phyloP scores from a whole-genome alignment of 2,113 vertebrate genomes.

The Corvus cornix region DNA sequence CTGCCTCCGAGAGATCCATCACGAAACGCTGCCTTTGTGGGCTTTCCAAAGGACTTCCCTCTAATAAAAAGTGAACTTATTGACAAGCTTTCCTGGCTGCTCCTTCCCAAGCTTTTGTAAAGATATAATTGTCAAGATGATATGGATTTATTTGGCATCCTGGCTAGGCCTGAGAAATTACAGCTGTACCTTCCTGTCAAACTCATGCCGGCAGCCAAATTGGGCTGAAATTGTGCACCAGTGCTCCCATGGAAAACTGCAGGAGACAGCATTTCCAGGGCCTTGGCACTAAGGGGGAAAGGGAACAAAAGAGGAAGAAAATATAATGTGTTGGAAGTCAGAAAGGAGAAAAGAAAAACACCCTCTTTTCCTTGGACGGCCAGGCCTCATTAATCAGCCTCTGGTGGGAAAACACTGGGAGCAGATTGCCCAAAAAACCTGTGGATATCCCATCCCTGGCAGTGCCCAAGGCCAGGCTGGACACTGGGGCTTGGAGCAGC shows the following conservation, averaged over 20 bases:
- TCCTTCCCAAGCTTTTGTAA: slow-evolving; percentile 9
- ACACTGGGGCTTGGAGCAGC: not conserved
- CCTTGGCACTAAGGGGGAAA: fast-evolving
- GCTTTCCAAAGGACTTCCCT: not conserved
- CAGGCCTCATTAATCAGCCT: not conserved
- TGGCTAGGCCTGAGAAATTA: slow-evolving; percentile 1
- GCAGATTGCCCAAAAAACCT: not conserved
- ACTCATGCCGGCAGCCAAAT: not conserved
- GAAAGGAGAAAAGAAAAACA: not conserved
- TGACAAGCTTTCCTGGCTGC: not conserved
- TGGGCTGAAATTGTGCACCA: not conserved
- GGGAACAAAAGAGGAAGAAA: not conserved
- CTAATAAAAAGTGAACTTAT: not conserved
- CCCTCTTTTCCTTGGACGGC: not conserved
- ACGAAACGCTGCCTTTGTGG: not conserved
- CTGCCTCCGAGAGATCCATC: not conserved
- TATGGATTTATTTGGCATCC: slow-evolving; percentile 41
- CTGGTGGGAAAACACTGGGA: not conserved
- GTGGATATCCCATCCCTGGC: not conserved
- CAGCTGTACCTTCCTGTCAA: not conserved
- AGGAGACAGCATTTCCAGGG: not conserved
- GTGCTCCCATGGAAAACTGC: not conserved
- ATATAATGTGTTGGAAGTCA: not conserved
- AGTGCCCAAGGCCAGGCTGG: not conserved
- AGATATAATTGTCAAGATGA: slow-evolving; percentile 41